Evolutionary conservation across 2,113 vertebrate species (phyloP), one percentile per base, ranked within the genome.

Genomic region (Ginglymostoma cirratum): DNA sequence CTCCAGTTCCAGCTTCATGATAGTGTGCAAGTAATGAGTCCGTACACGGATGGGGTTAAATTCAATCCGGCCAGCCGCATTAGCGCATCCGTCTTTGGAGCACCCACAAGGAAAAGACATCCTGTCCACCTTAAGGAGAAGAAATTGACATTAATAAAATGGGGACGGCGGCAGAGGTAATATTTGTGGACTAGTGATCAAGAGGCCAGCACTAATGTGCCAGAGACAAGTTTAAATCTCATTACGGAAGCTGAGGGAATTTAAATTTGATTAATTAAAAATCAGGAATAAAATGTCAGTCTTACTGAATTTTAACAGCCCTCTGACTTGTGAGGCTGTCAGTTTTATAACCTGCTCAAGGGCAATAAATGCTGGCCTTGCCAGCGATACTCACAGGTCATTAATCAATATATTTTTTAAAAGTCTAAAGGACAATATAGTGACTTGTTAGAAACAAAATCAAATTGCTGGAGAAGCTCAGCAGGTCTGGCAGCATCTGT

Each of bases 31-130:
- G 97, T 99, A 99, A 97, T 99, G 99, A 85, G 99, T 99, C 97
- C 99, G 97, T 66, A 99, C 99, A 0, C 99, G 98, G 30, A 99
- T 98, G 0, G 99, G 99, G 85, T 99, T 99, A 97, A 99, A 99
- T 97, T 99, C 99, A 92, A 99, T 98, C 14, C 99, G 98, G 0
- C 99, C 99, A 0, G 98, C 98, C 66, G 97, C 96, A 96, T 99
- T 99, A 2, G 98, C 98, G 0, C 99, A 99, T 96, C 99, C 99
- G 0, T 99, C 99, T 38, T 99, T 97, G 34, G 99, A 99, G 97
- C 99, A 99, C 97, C 99, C 99, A 15, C 99, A 99, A 0, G 99
- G 99, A 97, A 99, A 99, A 24, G 99, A 99, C 98, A 99, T 98
- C 55, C 99, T 98, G 95, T 99, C 99, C 97, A 99, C 99, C 99